Conservation (phyloP, 2,797 vertebrate genomes). For the Pristis pectinata region DNA sequence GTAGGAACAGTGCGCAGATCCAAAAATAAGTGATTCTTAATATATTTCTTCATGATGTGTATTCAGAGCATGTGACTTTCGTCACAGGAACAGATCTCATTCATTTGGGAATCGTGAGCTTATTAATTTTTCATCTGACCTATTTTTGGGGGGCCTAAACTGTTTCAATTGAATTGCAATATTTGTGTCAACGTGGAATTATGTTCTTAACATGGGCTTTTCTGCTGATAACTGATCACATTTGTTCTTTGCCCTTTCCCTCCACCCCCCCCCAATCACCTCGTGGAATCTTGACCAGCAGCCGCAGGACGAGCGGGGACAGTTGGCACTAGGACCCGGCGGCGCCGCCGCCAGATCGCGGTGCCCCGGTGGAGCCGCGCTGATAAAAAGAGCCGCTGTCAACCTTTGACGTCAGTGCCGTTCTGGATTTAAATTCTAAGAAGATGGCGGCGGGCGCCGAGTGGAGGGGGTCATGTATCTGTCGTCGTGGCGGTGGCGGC, state of each 20-base stretch:
- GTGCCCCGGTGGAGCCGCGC: not conserved
- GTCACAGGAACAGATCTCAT: not conserved
- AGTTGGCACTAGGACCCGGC: not conserved
- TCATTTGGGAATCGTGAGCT: not conserved
- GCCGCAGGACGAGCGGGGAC: too few relatives aligned
- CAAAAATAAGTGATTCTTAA: not conserved
- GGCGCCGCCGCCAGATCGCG: not conserved
- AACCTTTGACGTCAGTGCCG: not conserved
- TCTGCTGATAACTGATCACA: not conserved
- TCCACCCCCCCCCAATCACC: not conserved
- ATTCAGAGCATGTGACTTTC: not conserved
- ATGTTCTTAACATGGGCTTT: not conserved
- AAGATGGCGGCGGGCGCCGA: slow-evolving; percentile 27
- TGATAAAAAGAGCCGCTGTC: not conserved
- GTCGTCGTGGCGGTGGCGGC: not conserved
- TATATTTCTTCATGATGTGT: not conserved
- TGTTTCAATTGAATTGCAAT: not conserved
- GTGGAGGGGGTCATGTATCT: not conserved
- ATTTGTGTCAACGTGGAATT: not conserved
- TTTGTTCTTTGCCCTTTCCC: not conserved
- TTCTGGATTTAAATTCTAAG: not conserved
- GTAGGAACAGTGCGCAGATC: not conserved
- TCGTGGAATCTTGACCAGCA: not conserved
- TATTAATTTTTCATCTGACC: not conserved
- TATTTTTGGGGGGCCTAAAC: not conserved